Percentiles rank a stretch among this genome's conserved stretches.
These are phyloP conservation scores for Apamea sordens DNA, from an alignment of 2,888 invertebrate species.

Conservation along the genomic window DNA sequence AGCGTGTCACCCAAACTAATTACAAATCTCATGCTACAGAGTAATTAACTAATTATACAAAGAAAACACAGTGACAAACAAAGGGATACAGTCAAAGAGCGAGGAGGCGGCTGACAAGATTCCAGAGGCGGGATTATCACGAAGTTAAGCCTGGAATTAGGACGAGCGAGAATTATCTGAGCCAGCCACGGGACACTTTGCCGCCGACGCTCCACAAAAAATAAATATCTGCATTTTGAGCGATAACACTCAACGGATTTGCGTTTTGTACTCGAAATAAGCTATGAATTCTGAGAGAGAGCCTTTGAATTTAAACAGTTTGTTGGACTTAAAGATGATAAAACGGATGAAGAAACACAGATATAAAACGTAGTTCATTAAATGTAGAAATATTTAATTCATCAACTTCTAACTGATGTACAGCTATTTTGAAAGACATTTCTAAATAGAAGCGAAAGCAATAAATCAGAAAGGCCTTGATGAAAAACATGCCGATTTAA, in stretches of 20 bases:
- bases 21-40: slow-evolving; percentile 45
- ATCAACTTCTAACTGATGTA: background rate
- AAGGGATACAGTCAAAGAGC: slow-evolving; percentile 66
- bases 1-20: slow-evolving; percentile 49
- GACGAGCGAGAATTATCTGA: slow-evolving; percentile 64
- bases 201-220: slow-evolving; percentile 38
- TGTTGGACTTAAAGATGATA: slow-evolving; percentile 35
- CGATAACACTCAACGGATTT: slow-evolving; percentile 59
- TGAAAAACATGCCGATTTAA: background rate
- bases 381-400: slow-evolving; percentile 13
- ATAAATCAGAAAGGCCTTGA: slow-evolving; percentile 10
- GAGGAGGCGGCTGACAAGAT: slow-evolving; percentile 67
- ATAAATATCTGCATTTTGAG: slow-evolving; percentile 63
- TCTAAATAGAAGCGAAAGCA: slow-evolving; percentile 16
- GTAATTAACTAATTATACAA: slow-evolving; percentile 64
- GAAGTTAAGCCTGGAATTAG: slow-evolving; percentile 68
- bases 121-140: slow-evolving; percentile 65
- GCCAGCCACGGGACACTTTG: slow-evolving; percentile 45
- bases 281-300: slow-evolving; percentile 37
- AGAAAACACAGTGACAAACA: slow-evolving; percentile 57
- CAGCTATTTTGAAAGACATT: background rate
- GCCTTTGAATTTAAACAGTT: slow-evolving; percentile 43
- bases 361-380: slow-evolving; percentile 18
- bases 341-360: slow-evolving; percentile 35
- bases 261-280: slow-evolving; percentile 58